Base-by-base conservation (phyloP, 2,797 vertebrate genomes). In the Sciurus carolinensis region DNA sequence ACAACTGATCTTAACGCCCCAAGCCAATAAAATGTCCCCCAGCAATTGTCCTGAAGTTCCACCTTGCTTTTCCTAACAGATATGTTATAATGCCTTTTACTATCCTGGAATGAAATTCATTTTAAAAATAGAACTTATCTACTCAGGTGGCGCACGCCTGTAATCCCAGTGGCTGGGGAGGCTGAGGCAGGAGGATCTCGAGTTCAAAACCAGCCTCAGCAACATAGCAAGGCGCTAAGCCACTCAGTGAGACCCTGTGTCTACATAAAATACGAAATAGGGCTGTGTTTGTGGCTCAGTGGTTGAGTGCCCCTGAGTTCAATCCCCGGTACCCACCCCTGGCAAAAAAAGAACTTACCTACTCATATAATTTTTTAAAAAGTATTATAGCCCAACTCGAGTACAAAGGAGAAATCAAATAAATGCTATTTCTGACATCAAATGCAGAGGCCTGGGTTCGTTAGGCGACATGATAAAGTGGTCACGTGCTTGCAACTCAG, bases 51-150 rank as follows among this genome's bases (percentile, higher is more conserved):
- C n/a, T 2, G 15, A 64, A 54, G 50, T 30, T 52, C 36, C 42
- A 42, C 8, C n/a, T 86, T 84, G 14, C 81, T 91, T 90, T 79
- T 39, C 64, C 82, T 85, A 15, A 80, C 50, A 79, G 59, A 30
- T 89, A 22, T 42, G 59, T 59, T 81, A 26, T 66, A 79, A 44
- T 72, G 75, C 33, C 33, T 47, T 47, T 92, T 72, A 28, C 54
- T 39, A 59, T 42, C 33, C 75, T 30, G 79, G 86, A 80, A 76
- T 67, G 10, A 84, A 94, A 76, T 81, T 84, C 26, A 90, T 47
- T 83, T 66, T 57, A 76, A 80, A 83, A 95, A 79, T 39, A 92
- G 30, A 88, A 80, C 17, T 22, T 47, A 17, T 47, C 9, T 5
- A 47, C 44, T 47, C 44, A 47, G 44, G 44, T 47, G 44, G 44